Evolutionary conservation across 2,888 invertebrate species (phyloP).

Genomic region (Andricus quercusramuli): DNA sequence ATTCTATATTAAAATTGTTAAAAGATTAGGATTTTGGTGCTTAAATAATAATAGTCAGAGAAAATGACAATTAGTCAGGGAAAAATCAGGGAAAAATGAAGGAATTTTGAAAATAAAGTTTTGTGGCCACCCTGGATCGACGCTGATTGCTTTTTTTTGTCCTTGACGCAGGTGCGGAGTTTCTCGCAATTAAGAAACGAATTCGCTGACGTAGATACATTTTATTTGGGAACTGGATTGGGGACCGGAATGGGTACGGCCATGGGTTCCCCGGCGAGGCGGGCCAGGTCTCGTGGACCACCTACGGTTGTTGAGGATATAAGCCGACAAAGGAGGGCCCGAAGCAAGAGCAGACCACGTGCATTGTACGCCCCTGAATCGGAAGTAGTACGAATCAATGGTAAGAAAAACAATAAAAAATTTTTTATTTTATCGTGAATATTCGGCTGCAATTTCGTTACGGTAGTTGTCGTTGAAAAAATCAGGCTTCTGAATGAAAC

Average conservation of each 20-base stretch:
- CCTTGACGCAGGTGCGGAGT: conserved; percentile 86
- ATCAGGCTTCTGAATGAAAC: no score
- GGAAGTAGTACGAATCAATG: conserved; percentile 89
- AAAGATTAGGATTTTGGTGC: no score
- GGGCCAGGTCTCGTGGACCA: conserved; percentile 83
- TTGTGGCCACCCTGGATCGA: not conserved
- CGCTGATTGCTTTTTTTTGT: conserved; percentile 16
- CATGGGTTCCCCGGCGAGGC: conserved; percentile 83
- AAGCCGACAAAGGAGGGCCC: conserved; percentile 83
- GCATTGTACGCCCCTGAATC: conserved; percentile 91
- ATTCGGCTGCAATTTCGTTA: no score
- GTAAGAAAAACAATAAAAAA: conserved; percentile 73
- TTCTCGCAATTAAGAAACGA: conserved; percentile 96
- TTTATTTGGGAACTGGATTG: conserved; percentile 86
- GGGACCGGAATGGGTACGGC: conserved; percentile 78
- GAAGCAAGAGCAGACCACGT: conserved; percentile 92
- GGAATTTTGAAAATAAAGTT: no score
- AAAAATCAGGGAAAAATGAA: no score
- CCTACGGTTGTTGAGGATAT: conserved; percentile 80
- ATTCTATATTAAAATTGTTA: no score
- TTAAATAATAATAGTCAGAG: no score
- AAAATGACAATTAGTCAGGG: no score
- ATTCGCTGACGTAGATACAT: conserved; percentile 94
- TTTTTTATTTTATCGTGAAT: no score
- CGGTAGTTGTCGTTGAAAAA: no score